These are phyloP conservation scores for Erpetoichthys calabaricus DNA, from an alignment of 2,797 vertebrate genomes.

Conservation along the genomic window DNA sequence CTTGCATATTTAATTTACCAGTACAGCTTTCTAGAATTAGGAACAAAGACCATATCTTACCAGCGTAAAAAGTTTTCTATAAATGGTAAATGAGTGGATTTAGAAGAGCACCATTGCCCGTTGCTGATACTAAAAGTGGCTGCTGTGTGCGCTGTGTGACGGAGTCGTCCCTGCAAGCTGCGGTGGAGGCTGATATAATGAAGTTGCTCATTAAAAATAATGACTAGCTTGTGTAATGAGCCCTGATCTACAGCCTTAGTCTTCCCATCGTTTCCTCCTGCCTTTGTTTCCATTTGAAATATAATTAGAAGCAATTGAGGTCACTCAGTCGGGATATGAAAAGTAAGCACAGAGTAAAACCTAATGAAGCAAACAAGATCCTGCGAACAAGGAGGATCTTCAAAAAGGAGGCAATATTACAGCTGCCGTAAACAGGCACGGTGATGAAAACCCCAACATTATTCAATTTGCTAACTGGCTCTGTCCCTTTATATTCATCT, in stretches of 20 bases:
- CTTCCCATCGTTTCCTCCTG: conserved; percentile 28
- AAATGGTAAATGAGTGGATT: too few relatives aligned
- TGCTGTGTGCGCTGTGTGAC: too few relatives aligned
- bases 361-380: conserved; percentile 30
- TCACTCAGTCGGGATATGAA: conserved; percentile 28
- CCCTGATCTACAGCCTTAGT: conserved; percentile 34
- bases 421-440: too few relatives aligned
- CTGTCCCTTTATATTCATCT: conserved; percentile 23
- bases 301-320: conserved; percentile 35
- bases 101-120: too few relatives aligned
- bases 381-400: conserved; percentile 4
- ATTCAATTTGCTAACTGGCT: not conserved
- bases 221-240: conserved; percentile 39
- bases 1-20: too few relatives aligned
- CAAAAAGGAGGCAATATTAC: too few relatives aligned
- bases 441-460: too few relatives aligned
- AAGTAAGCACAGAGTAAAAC: conserved; percentile 24
- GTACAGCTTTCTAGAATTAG: too few relatives aligned
- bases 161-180: too few relatives aligned
- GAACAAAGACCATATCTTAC: too few relatives aligned
- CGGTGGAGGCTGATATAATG: conserved; percentile 37
- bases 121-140: too few relatives aligned
- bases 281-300: conserved; percentile 29
- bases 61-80: too few relatives aligned
- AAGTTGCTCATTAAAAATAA: conserved; percentile 54